Percentiles rank a stretch among this genome's conserved stretches.
phyloP scores from a whole-genome alignment of 2,113 vertebrate genomes.

The Seriola rivoliana region DNA sequence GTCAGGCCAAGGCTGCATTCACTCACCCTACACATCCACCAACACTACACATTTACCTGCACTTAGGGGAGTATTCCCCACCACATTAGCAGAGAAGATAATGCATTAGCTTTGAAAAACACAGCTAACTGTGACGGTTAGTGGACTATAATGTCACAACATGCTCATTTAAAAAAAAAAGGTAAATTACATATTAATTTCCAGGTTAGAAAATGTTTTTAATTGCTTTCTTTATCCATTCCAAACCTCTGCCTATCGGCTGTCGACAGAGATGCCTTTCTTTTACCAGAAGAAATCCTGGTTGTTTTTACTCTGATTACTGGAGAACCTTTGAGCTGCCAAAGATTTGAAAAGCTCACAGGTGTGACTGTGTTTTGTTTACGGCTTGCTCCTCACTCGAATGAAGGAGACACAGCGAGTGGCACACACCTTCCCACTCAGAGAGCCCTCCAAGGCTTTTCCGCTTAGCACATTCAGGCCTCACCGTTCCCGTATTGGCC shows the following conservation, averaged over 20 bases:
- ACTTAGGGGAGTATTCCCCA: too few species aligned
- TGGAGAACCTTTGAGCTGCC: conserved; percentile 43
- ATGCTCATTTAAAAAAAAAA: background rate
- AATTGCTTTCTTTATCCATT: background rate
- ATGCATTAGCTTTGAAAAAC: background rate
- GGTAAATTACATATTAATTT: conserved; percentile 5
- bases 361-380: conserved; percentile 63
- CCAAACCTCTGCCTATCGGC: conserved; percentile 54
- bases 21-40: too few species aligned
- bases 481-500: conserved; percentile 48
- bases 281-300: conserved; percentile 32
- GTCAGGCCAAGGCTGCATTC: too few species aligned
- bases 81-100: background rate
- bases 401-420: conserved; percentile 60
- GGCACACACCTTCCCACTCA: conserved; percentile 45
- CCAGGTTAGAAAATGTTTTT: background rate
- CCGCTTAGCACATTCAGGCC: conserved; percentile 57
- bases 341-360: conserved; percentile 63
- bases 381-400: conserved; percentile 52
- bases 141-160: background rate
- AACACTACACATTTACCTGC: too few species aligned
- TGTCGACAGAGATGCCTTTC: conserved; percentile 37
- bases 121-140: background rate
- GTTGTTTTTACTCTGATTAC: conserved; percentile 49
- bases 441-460: conserved; percentile 53